Evolutionary conservation across 2,888 invertebrate genomes (phyloP).

Genomic region (Mystacides longicornis): DNA sequence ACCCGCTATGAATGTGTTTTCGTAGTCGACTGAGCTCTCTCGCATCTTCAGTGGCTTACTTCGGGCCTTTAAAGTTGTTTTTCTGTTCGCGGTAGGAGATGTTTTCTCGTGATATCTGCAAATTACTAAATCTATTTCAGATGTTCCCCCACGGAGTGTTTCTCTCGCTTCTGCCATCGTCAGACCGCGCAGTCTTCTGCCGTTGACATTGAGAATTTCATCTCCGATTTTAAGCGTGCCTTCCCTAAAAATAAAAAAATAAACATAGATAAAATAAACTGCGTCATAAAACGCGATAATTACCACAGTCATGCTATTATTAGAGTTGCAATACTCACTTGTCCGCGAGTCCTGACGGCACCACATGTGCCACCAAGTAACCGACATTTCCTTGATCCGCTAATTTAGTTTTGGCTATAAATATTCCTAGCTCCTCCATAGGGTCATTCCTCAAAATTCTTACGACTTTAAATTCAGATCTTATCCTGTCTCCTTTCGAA

Average conservation of each 20-base stretch:
- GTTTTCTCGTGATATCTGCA: slow-evolving; percentile 45
- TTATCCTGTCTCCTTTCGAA: slow-evolving; percentile 34
- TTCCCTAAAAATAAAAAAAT: slow-evolving; percentile 42
- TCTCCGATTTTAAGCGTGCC: slow-evolving; percentile 61
- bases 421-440: slow-evolving; percentile 62
- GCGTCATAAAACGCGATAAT: too few relatives aligned
- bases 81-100: slow-evolving; percentile 15
- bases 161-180: slow-evolving; percentile 59
- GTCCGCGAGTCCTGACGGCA: slow-evolving; percentile 62
- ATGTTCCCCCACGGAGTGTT: slow-evolving; percentile 53
- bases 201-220: slow-evolving; percentile 66
- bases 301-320: background rate
- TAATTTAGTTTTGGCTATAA: slow-evolving; percentile 59
- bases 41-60: slow-evolving; percentile 36
- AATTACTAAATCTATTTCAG: slow-evolving; percentile 60
- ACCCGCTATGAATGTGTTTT: slow-evolving; percentile 52
- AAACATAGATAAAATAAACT: background rate
- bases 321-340: slow-evolving; percentile 41
- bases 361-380: slow-evolving; percentile 64
- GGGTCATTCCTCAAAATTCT: slow-evolving; percentile 50
- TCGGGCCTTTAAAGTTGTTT: slow-evolving; percentile 18
- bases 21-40: slow-evolving; percentile 66
- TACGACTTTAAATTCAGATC: slow-evolving; percentile 45
- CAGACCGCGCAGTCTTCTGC: slow-evolving; percentile 57
- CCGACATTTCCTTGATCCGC: slow-evolving; percentile 54